Evolutionary conservation across 2,113 vertebrate genomes (phyloP), one percentile per base, ranked within the genome.

Genomic region (Serranochromis macrocephalus): DNA sequence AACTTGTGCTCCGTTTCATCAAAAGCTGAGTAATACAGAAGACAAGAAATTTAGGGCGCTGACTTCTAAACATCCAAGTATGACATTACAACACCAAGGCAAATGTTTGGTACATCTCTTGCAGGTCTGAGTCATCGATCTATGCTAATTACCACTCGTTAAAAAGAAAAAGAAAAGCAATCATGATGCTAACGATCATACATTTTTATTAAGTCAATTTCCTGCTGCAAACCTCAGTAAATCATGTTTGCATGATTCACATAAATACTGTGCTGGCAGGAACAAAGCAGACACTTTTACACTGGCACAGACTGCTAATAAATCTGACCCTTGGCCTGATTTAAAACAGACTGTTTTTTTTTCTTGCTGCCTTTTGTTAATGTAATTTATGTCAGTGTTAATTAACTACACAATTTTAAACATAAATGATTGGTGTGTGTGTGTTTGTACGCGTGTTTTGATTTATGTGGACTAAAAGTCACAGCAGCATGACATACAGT

Each of bases 121-220:
- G 21, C 66, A 45, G 21, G n/a, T 71, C 38, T 21, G 63, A 40
- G 19, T 40, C 63, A 42, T 42, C 1, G 1, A 42, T 21, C 63
- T 40, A 42, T 71, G n/a, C 38, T 4, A 42, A 71, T 71, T 68
- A 36, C 0, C 0, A n/a, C 58, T 63, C 9, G 2, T 63, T 14
- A 45, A 14, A 71, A 71, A 71, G 38, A 42, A 71, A 31, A 61
- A 19, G 29, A 21, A 40, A 9, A 71, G 36, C 63, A 71, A 21
- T 42, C 0, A 40, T 42, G n/a, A 24, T 42, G n/a, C n/a, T 24
- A 42, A 42, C 31, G 31, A n/a, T 66, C 61, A 36, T 66, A 66
- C 6, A n/a, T 36, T 66, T 66, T 36, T 36, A n/a, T 66, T 12
- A 24, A 73, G 8, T 17, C 24, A 45, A 17, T 73, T 73, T 40